A percentile compares a stretch with the other conserved stretches of the same genome.
Evolutionary conservation across 2,888 invertebrate species (phyloP).

Genomic region (Drosophila neotestacea): DNA sequence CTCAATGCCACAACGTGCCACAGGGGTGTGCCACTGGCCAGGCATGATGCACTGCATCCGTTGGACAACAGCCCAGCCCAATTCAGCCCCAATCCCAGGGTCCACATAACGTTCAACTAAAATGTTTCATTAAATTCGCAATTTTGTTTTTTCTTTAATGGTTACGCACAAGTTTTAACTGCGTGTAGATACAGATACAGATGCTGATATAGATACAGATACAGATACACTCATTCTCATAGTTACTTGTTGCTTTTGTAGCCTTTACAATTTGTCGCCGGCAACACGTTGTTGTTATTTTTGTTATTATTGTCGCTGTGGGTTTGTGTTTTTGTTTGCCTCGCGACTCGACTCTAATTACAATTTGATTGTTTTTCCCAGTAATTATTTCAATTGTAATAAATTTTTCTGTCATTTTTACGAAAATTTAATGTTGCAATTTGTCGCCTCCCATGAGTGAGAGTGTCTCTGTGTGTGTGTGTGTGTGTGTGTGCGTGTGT

Average conservation of each 20-base stretch:
- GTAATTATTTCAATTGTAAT: slow-evolving; percentile 80
- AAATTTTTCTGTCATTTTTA: slow-evolving; percentile 66
- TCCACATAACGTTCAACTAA: slow-evolving; percentile 1
- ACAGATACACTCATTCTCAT: slow-evolving; percentile 25
- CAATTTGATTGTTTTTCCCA: slow-evolving; percentile 75
- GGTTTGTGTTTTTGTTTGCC: slow-evolving; percentile 38
- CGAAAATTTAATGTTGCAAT: slow-evolving; percentile 70
- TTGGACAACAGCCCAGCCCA: slow-evolving; percentile 39
- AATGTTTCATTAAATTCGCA: slow-evolving; percentile 31
- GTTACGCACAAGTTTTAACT: slow-evolving; percentile 53
- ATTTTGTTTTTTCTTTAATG: slow-evolving; percentile 20
- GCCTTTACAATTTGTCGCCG: slow-evolving; percentile 65
- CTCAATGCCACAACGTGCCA: slow-evolving; percentile 54
- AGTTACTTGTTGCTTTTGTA: slow-evolving; percentile 41
- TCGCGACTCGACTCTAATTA: slow-evolving; percentile 65
- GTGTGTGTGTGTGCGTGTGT: slow-evolving; percentile 21
- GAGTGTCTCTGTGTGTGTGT: slow-evolving; percentile 17
- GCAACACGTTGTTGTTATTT: slow-evolving; percentile 27
- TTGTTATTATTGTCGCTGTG: slow-evolving; percentile 14
- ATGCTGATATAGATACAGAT: slow-evolving; percentile 26
- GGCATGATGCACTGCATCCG: slow-evolving; percentile 73
- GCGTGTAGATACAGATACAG: slow-evolving; percentile 32
- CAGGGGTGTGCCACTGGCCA: slow-evolving; percentile 66
- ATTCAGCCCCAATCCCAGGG: slow-evolving; percentile 21
- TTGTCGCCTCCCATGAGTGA: slow-evolving; percentile 40